Conservation (phyloP, 2,888 invertebrate genomes). For the Volucella inanis region DNA sequence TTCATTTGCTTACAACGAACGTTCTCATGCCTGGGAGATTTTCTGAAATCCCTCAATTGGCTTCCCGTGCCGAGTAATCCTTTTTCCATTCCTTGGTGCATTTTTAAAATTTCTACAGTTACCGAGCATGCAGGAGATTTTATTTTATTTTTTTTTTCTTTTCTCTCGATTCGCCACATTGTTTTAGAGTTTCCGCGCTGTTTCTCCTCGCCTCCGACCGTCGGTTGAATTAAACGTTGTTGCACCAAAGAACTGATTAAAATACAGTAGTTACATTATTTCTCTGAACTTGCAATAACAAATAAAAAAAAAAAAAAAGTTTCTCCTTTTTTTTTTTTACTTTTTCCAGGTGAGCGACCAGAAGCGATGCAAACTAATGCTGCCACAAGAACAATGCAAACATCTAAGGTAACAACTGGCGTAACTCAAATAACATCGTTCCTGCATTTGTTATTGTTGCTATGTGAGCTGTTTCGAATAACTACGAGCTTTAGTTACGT, state of each 20-base stretch:
- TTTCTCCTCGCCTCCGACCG: slow-evolving; percentile 67
- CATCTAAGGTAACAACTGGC: slow-evolving; percentile 64
- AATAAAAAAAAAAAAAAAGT: neutral
- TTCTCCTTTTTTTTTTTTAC: slow-evolving; percentile 68
- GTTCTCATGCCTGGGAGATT: slow-evolving; percentile 9
- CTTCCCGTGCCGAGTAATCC: neutral
- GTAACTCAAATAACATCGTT: slow-evolving; percentile 68
- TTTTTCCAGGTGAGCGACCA: slow-evolving; percentile 89
- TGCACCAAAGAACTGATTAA: slow-evolving; percentile 33
- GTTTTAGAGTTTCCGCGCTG: slow-evolving; percentile 51
- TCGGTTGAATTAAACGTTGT: slow-evolving; percentile 73
- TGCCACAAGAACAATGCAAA: slow-evolving; percentile 81
- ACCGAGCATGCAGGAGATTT: slow-evolving; percentile 20
- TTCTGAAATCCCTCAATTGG: neutral
- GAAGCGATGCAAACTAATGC: slow-evolving; percentile 92
- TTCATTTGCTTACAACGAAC: slow-evolving; percentile 7
- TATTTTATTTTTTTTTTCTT: neutral
- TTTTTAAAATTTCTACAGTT: slow-evolving; percentile 10
- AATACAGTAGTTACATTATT: slow-evolving; percentile 61
- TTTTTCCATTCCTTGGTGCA: neutral
- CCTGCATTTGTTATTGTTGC: slow-evolving; percentile 69
- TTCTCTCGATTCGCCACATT: slow-evolving; percentile 1
- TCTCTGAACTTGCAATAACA: slow-evolving; percentile 15
- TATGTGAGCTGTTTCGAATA: slow-evolving; percentile 62
- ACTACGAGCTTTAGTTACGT: slow-evolving; percentile 46